These are phyloP conservation scores for Drosophila eugracilis DNA, from an alignment of 1,140 invertebrate species.

Conservation along the genomic window DNA sequence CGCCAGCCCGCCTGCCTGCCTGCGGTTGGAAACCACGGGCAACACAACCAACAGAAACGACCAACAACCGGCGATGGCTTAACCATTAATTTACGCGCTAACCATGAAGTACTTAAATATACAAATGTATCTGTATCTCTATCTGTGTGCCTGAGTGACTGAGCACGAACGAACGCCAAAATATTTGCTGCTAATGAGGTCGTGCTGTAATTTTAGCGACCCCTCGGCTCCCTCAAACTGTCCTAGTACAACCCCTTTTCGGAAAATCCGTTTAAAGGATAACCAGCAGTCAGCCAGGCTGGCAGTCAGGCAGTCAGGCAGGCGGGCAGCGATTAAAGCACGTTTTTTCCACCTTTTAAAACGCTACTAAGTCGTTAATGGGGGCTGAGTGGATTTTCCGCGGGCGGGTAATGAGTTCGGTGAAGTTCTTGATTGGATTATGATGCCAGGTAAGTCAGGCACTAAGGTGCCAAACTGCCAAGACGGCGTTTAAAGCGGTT, in stretches of 20 bases:
- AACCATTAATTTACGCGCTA: conserved; percentile 81
- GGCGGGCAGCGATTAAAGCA: conserved; percentile 40
- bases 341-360: conserved; percentile 30
- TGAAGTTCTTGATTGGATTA: conserved; percentile 49
- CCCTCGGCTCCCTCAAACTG: neutral
- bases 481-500: conserved; percentile 6
- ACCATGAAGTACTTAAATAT: conserved; percentile 79
- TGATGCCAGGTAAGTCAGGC: conserved; percentile 2
- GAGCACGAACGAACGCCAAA: conserved; percentile 52
- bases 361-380: conserved; percentile 54
- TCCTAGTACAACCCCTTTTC: conserved; percentile 5
- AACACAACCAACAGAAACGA: conserved; percentile 40
- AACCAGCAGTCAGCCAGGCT: neutral
- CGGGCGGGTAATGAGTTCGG: conserved; percentile 40
- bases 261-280: conserved; percentile 40
- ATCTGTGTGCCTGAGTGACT: conserved; percentile 50
- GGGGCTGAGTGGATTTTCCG: conserved; percentile 35
- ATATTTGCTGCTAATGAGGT: conserved; percentile 77
- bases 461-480: neutral
- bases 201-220: conserved; percentile 53
- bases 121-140: conserved; percentile 65
- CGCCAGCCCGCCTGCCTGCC: no score
- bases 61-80: conserved; percentile 53
- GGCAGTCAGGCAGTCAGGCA: no score
- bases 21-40: conserved; percentile 44